A percentile compares a stretch with the other conserved stretches of the same genome.
These are phyloP conservation scores for Aradophagus sp. DNA, from an alignment of 1,140 invertebrate genomes.

Conservation along the genomic window DNA sequence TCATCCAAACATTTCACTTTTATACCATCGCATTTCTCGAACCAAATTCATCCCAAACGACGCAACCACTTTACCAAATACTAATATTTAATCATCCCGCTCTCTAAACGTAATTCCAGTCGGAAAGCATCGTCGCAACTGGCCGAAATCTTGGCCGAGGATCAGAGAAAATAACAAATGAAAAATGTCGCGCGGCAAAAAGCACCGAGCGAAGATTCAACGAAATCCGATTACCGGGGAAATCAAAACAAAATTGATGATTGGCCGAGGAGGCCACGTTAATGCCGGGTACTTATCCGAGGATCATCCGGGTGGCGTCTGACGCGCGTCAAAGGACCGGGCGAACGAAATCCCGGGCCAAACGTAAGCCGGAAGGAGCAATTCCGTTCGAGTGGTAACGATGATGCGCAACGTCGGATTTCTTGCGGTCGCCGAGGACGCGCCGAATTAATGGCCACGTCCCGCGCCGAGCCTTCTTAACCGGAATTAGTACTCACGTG, in stretches of 20 bases:
- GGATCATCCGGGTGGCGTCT: conserved; percentile 28
- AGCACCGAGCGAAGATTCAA: neutral
- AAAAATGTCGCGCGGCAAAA: too few species aligned
- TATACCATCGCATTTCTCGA: too few species aligned
- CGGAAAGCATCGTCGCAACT: too few species aligned
- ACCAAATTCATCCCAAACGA: too few species aligned
- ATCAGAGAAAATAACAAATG: too few species aligned
- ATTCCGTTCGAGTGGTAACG: conserved; percentile 53
- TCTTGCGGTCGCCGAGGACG: conserved; percentile 54
- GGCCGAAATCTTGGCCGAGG: too few species aligned
- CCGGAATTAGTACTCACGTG: conserved; percentile 67
- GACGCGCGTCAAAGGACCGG: conserved; percentile 39
- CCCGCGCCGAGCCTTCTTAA: conserved; percentile 64
- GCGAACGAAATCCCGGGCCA: conserved; percentile 46
- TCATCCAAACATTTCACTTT: too few species aligned
- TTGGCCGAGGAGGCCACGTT: conserved; percentile 13
- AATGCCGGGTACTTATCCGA: conserved; percentile 16
- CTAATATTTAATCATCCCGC: too few species aligned
- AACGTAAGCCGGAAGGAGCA: conserved; percentile 39
- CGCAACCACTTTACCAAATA: too few species aligned
- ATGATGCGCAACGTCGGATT: conserved; percentile 57
- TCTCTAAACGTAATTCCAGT: too few species aligned
- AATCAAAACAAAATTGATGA: conserved; percentile 22
- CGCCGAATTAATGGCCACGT: conserved; percentile 65
- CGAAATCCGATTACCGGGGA: neutral